Base-by-base conservation (phyloP, 2,113 vertebrate genomes). In the Mionectes macconnelli region DNA sequence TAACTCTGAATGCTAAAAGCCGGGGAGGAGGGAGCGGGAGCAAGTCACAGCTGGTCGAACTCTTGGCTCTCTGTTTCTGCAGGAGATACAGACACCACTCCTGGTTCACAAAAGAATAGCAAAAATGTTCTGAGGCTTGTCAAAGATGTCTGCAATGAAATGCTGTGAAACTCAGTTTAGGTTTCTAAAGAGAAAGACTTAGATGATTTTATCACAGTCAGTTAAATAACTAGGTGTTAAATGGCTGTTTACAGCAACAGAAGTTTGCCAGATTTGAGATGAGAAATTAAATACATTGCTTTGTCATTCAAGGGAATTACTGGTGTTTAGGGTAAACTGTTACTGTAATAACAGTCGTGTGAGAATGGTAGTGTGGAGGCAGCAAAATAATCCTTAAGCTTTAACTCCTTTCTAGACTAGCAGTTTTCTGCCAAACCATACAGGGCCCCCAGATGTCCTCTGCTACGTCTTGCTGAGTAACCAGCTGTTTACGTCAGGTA, bases 1-100 rank as follows among this genome's bases (percentile, higher is more conserved):
- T 99, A 98, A 37, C 17, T 84, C 31, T 40, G 67, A 60, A 35
- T 79, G 73, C 74, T 35, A 77, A 84, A 27, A 2, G 2, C 25
- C 3, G 8, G 25, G 50, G 50, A 6, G 14, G 14, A 20, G 49
- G 24, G 19, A 9, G 14, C 18, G 9, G 20, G 53, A 14, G 18
- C 14, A 39, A 72, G 42, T 27, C 30, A 16, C 5, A 21, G 18
- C 33, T 53, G 18, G 39, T 28, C 14, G 44, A 42, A 4, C 10
- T 37, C 55, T 30, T 67, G 75, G 7, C 76, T 77, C 3, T 53
- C 18, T 56, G 7, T 80, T 89, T 53, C 31, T 53, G 6, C 39
- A 35, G 37, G 42, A 90, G 68, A 55, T 47, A 27, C 9, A 66
- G 33, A 8, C 16, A 9, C 8, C 4, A 15, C 30, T 44, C 45